A percentile compares a stretch with the other conserved stretches of the same genome.
phyloP scores from a whole-genome alignment of 2,113 vertebrate genomes.

The Anguilla rostrata region DNA sequence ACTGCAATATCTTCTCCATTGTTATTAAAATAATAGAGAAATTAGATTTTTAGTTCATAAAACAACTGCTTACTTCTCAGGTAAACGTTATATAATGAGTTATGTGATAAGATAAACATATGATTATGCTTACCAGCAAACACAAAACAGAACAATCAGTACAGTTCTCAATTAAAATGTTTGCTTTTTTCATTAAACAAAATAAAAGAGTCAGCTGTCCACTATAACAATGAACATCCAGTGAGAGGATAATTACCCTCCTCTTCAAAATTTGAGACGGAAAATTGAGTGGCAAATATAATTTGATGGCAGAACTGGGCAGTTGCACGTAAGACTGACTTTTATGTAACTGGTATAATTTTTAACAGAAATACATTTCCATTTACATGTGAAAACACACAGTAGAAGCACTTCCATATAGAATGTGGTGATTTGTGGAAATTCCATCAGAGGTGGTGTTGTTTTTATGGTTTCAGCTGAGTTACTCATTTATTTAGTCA shows the following conservation, averaged over 20 bases:
- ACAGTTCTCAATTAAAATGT: background rate
- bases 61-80: no score
- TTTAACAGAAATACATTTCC: background rate
- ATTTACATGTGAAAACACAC: background rate
- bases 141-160: background rate
- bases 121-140: background rate
- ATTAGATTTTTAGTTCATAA: no score
- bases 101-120: background rate
- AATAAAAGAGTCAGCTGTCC: background rate
- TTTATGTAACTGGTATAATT: background rate
- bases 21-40: no score
- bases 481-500: constrained; percentile 1
- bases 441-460: background rate
- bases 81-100: background rate
- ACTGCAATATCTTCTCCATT: background rate
- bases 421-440: background rate
- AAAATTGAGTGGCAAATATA: background rate
- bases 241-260: constrained; percentile 6
- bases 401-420: background rate
- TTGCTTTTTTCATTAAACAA: background rate
- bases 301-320: background rate
- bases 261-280: background rate
- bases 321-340: background rate
- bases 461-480: background rate
- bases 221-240: background rate